Evolutionary conservation across 2,113 vertebrate species (phyloP).

Genomic region (Bucco capensis): DNA sequence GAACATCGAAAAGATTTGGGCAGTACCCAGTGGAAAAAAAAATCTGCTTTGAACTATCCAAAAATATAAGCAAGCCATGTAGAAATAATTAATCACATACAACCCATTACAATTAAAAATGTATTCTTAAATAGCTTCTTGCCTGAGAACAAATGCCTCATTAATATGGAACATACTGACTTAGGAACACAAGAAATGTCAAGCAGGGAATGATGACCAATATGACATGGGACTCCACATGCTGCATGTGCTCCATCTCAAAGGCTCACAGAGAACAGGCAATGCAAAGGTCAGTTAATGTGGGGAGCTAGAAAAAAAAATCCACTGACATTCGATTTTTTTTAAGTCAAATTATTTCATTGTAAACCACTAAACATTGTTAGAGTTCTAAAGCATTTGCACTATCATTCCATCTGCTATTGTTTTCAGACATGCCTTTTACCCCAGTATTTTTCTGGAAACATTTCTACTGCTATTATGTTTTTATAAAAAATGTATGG

Average conservation of each 20-base stretch:
- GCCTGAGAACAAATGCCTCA: slow-evolving; percentile 80
- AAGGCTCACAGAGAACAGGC: slow-evolving; percentile 26
- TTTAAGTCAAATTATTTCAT: neutral
- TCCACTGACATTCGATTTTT: neutral
- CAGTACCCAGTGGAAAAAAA: neutral
- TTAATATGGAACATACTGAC: slow-evolving; percentile 73
- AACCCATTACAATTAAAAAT: slow-evolving; percentile 76
- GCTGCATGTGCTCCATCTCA: slow-evolving; percentile 17
- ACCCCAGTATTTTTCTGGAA: neutral
- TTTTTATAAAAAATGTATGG: neutral
- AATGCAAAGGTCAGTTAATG: slow-evolving; percentile 32
- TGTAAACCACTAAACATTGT: neutral
- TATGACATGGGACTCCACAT: slow-evolving; percentile 51
- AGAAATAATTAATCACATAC: slow-evolving; percentile 76
- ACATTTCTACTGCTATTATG: neutral
- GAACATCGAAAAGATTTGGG: slow-evolving; percentile 12
- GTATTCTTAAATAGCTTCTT: slow-evolving; percentile 75
- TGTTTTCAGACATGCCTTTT: neutral
- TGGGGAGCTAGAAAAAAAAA: slow-evolving; percentile 24
- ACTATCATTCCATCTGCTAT: neutral
- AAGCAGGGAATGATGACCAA: slow-evolving; percentile 65
- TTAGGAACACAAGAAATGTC: slow-evolving; percentile 71
- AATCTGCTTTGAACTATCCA: slow-evolving; percentile 49
- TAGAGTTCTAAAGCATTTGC: neutral
- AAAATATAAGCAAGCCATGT: slow-evolving; percentile 64